Conservation (phyloP, 2,797 vertebrate genomes). For the Amphiprion clarkii region DNA sequence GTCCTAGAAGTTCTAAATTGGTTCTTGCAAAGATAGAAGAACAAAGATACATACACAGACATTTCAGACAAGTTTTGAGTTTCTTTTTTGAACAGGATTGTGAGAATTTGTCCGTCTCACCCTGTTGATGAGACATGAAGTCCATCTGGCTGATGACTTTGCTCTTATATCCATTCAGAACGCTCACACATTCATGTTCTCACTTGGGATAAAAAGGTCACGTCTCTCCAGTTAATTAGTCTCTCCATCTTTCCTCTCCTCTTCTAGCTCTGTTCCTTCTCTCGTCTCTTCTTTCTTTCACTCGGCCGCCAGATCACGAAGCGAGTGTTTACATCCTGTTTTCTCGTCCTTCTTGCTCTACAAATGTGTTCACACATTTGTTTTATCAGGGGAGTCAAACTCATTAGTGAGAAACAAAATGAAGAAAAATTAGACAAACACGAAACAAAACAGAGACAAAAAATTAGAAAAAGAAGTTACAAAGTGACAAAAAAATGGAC, state of each 20-base stretch:
- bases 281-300: background rate
- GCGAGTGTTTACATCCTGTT: conserved; percentile 9
- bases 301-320: conserved; percentile 16
- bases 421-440: no score
- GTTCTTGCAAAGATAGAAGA: background rate
- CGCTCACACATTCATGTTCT: conserved; percentile 19
- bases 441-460: no score
- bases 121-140: conserved; percentile 49
- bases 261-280: conserved; percentile 1
- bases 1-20: background rate
- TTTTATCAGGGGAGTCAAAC: no score
- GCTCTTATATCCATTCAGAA: conserved; percentile 46
- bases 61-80: background rate
- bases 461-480: no score
- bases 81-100: background rate
- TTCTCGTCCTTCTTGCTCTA: background rate
- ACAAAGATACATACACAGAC: background rate
- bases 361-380: background rate
- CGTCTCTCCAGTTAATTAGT: conserved; percentile 70
- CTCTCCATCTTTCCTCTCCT: conserved; percentile 39
- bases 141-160: conserved; percentile 44
- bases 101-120: background rate
- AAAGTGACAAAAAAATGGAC: no score
- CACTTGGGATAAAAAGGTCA: conserved; percentile 60
- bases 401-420: no score